Evolutionary conservation across 2,797 vertebrate genomes (phyloP), one percentile per base, ranked within the genome.

Genomic region (Neopelma chrysocephalum): DNA sequence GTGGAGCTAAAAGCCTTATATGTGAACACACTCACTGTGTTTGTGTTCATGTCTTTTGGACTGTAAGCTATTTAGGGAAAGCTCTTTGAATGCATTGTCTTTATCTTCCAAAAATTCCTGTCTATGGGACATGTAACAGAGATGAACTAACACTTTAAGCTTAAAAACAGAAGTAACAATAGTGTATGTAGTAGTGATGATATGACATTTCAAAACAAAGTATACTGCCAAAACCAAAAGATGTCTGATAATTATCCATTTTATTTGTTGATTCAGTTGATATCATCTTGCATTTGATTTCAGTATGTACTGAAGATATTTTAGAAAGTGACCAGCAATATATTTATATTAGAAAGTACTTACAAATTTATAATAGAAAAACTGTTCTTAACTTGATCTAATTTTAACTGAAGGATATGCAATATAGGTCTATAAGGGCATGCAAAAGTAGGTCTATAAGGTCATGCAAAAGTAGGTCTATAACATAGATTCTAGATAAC

Each of bases 181-280:
- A 10, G 12, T 69, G 7, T 69, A 38, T n/a, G 31, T 50, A 45
- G 26, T 43, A 36, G 19, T 38, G 43, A 40, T 51, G 12, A 48
- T 76, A 27, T 12, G 22, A 76, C 17, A 26, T 15, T 69, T n/a
- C 43, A 42, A 78, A 66, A 54, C 6, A 57, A 45, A 72, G 27
- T 10, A 60, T 47, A 56, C 18, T 9, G 20, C 12, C 13, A 29
- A 58, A 42, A 36, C 2, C 3, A 45, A 22, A 71, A n/a, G 17
- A 11, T 2, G 0, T 57, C 57, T 43, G 31, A 38, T 58, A 78
- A 27, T 31, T 48, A 18, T n/a, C 10, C 7, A 20, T 0, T 57
- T 87, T 40, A 20, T 42, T 82, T 68, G 15, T 43, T 62, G n/a
- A 66, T 82, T 87, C 29, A 20, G 4, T 57, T 58, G 5, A 40